Evolutionary conservation across 2,113 vertebrate genomes (phyloP).

Genomic region (Oxyruncus cristatus): DNA sequence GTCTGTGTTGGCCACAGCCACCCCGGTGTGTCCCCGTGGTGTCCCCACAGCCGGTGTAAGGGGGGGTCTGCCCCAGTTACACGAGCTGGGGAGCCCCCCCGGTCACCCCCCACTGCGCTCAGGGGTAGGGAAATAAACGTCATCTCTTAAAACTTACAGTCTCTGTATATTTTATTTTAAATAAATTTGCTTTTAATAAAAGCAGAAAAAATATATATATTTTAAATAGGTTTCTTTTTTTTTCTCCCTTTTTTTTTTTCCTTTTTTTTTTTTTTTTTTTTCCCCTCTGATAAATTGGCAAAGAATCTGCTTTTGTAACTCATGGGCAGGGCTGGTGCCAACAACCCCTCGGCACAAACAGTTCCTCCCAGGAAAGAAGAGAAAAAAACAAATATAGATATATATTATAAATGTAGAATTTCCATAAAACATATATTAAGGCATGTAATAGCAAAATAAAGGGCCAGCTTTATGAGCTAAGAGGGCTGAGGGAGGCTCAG

Average conservation of each 20-base stretch:
- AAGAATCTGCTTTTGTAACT: constrained; percentile 37
- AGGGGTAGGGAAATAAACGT: constrained; percentile 43
- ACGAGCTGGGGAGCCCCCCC: neutral
- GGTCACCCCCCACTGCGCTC: neutral
- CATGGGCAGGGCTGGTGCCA: neutral
- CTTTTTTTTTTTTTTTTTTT: neutral
- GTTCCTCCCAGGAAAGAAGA: constrained; percentile 43
- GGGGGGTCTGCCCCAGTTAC: neutral
- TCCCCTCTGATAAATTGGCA: constrained; percentile 30
- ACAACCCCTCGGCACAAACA: neutral
- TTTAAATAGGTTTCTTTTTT: constrained; percentile 62
- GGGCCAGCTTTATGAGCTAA: constrained; percentile 73
- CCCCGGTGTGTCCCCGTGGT: neutral
- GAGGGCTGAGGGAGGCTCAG: neutral
- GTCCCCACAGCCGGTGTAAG: neutral
- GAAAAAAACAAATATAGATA: constrained; percentile 63
- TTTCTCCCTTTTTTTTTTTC: neutral
- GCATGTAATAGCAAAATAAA: constrained; percentile 81
- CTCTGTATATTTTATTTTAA: constrained; percentile 70
- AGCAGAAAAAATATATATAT: constrained; percentile 72
- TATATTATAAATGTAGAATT: constrained; percentile 67
- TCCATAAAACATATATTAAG: constrained; percentile 82
- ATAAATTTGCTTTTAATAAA: constrained; percentile 79
- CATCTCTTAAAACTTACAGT: constrained; percentile 42
- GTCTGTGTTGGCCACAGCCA: neutral